Evolutionary conservation across 2,888 invertebrate species (phyloP).

Genomic region (Tubulanus polymorphus): DNA sequence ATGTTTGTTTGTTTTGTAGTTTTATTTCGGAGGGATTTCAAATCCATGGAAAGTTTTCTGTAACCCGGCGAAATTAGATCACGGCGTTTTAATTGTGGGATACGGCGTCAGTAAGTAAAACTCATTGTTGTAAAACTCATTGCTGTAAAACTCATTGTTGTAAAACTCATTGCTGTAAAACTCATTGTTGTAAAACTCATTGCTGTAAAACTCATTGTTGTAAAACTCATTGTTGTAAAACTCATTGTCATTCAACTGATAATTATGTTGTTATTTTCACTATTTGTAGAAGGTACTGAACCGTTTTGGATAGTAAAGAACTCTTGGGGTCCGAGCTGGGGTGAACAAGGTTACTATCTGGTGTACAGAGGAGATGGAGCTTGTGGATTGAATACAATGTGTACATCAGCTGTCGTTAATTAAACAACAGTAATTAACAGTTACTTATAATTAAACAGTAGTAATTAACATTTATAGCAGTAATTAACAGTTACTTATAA

Average conservation of each 20-base stretch:
- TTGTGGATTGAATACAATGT: slow-evolving; percentile 88
- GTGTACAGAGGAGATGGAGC: slow-evolving; percentile 92
- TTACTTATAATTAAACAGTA: no score
- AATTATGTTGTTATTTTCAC: no score
- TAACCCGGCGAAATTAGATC: slow-evolving; percentile 73
- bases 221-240: no score
- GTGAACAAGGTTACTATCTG: slow-evolving; percentile 89
- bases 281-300: slow-evolving; percentile 48
- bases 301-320: slow-evolving; percentile 89
- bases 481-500: no score
- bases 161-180: no score
- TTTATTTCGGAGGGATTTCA: slow-evolving; percentile 90
- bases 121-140: no score
- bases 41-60: slow-evolving; percentile 86
- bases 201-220: no score
- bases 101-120: slow-evolving; percentile 63
- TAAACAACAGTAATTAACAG: slow-evolving; percentile 14
- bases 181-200: no score
- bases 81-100: slow-evolving; percentile 94
- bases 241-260: no score
- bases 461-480: no score
- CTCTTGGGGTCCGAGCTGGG: slow-evolving; percentile 89
- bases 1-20: slow-evolving; percentile 59
- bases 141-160: no score
- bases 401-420: slow-evolving; percentile 68